Evolutionary conservation across 2,797 vertebrate species (phyloP).

Genomic region (Hoplostethus atlanticus): DNA sequence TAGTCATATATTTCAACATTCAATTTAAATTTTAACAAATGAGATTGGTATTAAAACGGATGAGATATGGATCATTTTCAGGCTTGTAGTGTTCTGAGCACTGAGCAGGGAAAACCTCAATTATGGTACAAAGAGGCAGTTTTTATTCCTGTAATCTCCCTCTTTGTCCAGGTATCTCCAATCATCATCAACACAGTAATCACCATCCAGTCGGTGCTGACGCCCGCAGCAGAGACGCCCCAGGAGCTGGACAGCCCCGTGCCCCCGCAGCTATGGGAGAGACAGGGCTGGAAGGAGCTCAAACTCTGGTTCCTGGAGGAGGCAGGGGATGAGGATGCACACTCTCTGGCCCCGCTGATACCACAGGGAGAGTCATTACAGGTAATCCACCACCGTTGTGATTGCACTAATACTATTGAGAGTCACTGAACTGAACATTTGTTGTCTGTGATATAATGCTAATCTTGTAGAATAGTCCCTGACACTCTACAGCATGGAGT

Average conservation of each 20-base stretch:
- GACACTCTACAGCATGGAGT: too few species aligned
- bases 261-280: constrained; percentile 90
- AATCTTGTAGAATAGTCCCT: neutral
- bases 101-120: too few species aligned
- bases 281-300: constrained; percentile 88
- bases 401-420: neutral
- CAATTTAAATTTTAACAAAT: too few species aligned
- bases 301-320: constrained; percentile 98
- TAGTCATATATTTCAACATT: too few species aligned
- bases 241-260: constrained; percentile 86
- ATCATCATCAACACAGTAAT: constrained; percentile 99
- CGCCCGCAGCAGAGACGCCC: constrained; percentile 86
- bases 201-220: constrained; percentile 94
- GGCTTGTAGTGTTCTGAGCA: too few species aligned
- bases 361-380: constrained; percentile 90
- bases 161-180: constrained; percentile 91
- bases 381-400: constrained; percentile 65
- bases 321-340: constrained; percentile 82
- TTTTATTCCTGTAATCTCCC: neutral
- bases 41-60: too few species aligned
- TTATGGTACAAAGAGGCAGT: neutral
- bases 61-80: too few species aligned
- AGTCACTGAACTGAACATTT: too few species aligned
- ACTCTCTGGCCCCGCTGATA: constrained; percentile 80
- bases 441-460: neutral